phyloP scores from a whole-genome alignment of 2,797 vertebrate genomes.

The Zalophus californianus region DNA sequence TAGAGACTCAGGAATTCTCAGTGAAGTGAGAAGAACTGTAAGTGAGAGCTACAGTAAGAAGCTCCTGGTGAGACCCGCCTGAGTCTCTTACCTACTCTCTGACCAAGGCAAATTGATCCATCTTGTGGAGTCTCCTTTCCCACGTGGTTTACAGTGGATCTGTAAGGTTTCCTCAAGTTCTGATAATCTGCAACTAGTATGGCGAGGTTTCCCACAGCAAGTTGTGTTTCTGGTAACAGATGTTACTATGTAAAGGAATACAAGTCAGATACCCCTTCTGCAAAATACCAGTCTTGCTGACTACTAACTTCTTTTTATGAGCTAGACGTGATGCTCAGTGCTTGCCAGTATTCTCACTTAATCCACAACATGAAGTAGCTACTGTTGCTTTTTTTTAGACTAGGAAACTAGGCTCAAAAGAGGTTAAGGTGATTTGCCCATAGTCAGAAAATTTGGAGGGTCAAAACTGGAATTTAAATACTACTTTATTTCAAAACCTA shows the following conservation, averaged over 20 bases:
- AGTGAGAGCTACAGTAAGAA: background rate
- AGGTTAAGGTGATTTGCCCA: background rate
- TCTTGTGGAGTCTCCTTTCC: background rate
- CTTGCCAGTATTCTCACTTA: background rate
- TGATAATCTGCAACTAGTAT: background rate
- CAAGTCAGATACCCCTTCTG: background rate
- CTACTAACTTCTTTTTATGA: background rate
- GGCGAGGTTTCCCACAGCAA: background rate
- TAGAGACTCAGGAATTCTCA: conserved; percentile 7
- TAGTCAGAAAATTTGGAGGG: background rate
- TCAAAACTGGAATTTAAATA: conserved; percentile 14
- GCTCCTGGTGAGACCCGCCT: background rate
- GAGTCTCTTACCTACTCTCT: background rate
- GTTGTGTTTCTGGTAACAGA: background rate
- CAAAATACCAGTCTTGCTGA: background rate
- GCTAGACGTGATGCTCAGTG: background rate
- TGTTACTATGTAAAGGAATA: background rate
- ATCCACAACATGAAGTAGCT: background rate
- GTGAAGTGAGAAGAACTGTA: background rate
- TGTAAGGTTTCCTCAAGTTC: background rate
- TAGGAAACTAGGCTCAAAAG: background rate
- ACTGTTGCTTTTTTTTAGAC: background rate
- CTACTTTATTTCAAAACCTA: conserved; percentile 27
- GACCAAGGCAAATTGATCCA: background rate
- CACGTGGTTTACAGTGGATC: background rate